Base-by-base conservation (phyloP, 2,888 invertebrate genomes). In the Xestia ashworthii region DNA sequence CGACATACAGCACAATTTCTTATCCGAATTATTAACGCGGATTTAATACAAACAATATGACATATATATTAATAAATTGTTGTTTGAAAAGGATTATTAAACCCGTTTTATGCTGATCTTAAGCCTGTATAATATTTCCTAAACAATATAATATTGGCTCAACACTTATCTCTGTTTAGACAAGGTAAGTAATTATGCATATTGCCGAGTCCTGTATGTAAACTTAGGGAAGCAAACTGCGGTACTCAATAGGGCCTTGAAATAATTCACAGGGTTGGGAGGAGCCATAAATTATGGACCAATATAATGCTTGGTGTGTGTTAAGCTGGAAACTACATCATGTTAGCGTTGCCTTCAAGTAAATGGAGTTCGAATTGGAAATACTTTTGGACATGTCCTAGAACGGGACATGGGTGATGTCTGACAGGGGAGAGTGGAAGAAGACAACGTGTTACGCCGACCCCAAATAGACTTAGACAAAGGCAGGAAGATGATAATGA, bases 181-280 rank as follows among this genome's bases (percentile, higher is more conserved):
- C 83, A 85, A 78, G 80, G 72, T 76, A 82, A 79, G 85, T 88
- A 84, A 89, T 90, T 87, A 89, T 81, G 86, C 79, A 87, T 89
- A 88, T 76, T 84, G 81, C 80, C 74, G 66, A 82, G 64, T 83
- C 73, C 78, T 79, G 70, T 80, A 80, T 78, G 82, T 78, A 83
- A 84, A 80, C 78, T 86, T 79, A 60, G 68, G 74, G 80, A 79
- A 71, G 78, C 85, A 84, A 73, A 86, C 84, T 85, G 58, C 55
- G 70, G 78, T 70, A 79, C 79, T 85, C 74, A 88, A 87, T 87
- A 75, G 85, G 74, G 78, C 78, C 84, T 85, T 86, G 83, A 87
- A 89, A 86, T 88, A 84, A 87, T 83, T 89, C 87, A 89, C 88
- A 84, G 81, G 81, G 79, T 86, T 87, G 65, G 70, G 82, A 87